phyloP scores from a whole-genome alignment of 2,888 invertebrate species.

The Philereme vetulata region DNA sequence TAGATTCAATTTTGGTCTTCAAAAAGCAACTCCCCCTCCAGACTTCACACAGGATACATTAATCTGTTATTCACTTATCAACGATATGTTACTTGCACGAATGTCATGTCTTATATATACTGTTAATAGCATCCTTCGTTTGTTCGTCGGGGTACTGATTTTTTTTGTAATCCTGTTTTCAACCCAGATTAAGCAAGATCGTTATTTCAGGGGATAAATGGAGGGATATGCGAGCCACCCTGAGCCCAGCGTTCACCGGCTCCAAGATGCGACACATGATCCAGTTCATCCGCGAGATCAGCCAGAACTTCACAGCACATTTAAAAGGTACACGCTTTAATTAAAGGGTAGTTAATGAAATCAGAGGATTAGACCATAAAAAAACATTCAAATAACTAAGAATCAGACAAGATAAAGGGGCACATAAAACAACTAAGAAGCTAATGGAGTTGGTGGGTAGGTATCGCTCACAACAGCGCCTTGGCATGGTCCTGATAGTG shows the following conservation, averaged over 20 bases:
- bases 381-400: no score
- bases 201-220: slow-evolving; percentile 68
- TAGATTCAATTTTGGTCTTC: no score
- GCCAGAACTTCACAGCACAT: slow-evolving; percentile 54
- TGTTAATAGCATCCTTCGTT: background rate
- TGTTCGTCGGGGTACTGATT: no score
- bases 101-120: background rate
- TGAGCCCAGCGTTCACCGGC: slow-evolving; percentile 83
- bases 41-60: background rate
- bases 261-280: slow-evolving; percentile 83
- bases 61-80: background rate
- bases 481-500: no score
- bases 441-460: no score
- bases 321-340: slow-evolving; percentile 50
- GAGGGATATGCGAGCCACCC: slow-evolving; percentile 73
- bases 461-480: no score
- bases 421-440: no score
- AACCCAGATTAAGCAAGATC: background rate
- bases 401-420: no score
- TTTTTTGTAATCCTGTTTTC: background rate
- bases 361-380: no score
- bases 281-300: slow-evolving; percentile 69
- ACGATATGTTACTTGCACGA: background rate
- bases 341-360: background rate
- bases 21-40: no score